phyloP scores from a whole-genome alignment of 2,888 invertebrate species.

The Tetragonisca angustula region DNA sequence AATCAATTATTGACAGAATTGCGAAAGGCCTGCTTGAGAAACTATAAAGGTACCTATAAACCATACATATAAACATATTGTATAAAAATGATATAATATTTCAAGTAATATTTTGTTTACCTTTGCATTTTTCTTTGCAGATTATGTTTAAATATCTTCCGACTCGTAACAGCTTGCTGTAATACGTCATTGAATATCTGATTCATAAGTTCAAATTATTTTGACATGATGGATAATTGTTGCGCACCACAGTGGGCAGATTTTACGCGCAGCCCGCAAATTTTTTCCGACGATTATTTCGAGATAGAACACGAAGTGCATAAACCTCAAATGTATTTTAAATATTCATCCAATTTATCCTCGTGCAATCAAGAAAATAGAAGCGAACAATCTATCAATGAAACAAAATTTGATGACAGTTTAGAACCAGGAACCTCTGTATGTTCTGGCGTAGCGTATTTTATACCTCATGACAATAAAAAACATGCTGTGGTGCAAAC shows the following conservation, averaged over 20 bases:
- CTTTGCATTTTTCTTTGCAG: constrained; percentile 11
- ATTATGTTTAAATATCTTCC: constrained; percentile 10
- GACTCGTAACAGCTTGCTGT: not conserved
- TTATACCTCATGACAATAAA: constrained; percentile 57
- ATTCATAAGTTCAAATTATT: not conserved
- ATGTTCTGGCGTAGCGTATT: constrained; percentile 65
- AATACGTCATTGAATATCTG: not conserved
- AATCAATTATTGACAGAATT: not conserved
- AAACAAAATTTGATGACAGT: constrained; percentile 50
- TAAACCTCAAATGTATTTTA: constrained; percentile 1
- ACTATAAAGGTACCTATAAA: constrained; percentile 2
- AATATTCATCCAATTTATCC: not conserved
- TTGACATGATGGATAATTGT: constrained; percentile 64
- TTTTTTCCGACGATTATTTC: constrained; percentile 70
- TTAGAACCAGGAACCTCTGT: constrained; percentile 61
- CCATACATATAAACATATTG: not conserved
- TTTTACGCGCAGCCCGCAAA: constrained; percentile 72
- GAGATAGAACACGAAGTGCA: constrained; percentile 60
- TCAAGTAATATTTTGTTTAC: not conserved
- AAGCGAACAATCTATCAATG: not conserved
- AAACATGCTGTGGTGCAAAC: constrained; percentile 3
- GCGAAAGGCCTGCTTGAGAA: not conserved
- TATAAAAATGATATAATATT: not conserved
- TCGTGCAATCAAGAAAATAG: not conserved
- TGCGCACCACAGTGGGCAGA: constrained; percentile 79